Conservation (phyloP, 2,888 invertebrate species). For the Metopia argyrocephala region DNA sequence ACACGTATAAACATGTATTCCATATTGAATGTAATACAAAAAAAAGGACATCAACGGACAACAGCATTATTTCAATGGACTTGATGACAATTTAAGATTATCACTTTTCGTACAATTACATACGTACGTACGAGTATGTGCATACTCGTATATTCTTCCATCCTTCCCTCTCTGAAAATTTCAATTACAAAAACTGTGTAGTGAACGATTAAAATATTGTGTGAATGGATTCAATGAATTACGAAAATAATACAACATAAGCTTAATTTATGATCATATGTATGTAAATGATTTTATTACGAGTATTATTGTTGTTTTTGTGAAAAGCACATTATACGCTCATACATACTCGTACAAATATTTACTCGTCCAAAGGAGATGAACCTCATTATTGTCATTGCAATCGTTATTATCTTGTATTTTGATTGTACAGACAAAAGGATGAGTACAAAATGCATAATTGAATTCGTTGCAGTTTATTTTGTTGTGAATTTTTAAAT, state of each 20-base stretch:
- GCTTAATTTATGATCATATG: slow-evolving; percentile 57
- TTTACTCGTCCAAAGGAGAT: slow-evolving; percentile 1
- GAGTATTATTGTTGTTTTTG: slow-evolving; percentile 31
- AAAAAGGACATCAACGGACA: slow-evolving; percentile 21
- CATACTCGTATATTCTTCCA: no score
- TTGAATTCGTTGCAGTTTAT: slow-evolving; percentile 53
- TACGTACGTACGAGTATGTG: no score
- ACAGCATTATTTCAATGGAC: slow-evolving; percentile 42
- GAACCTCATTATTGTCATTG: slow-evolving; percentile 44
- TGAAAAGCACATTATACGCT: not conserved
- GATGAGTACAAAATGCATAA: slow-evolving; percentile 45
- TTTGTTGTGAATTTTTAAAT: not conserved
- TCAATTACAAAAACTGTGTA: slow-evolving; percentile 8
- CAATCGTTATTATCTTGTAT: slow-evolving; percentile 44
- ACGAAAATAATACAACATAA: slow-evolving; percentile 26
- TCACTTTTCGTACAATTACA: slow-evolving; percentile 20
- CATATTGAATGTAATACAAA: slow-evolving; percentile 3
- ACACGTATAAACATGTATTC: not conserved
- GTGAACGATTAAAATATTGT: slow-evolving; percentile 7
- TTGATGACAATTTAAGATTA: slow-evolving; percentile 56
- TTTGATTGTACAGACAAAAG: slow-evolving; percentile 50
- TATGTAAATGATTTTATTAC: slow-evolving; percentile 47
- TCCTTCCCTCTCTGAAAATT: slow-evolving; percentile 18
- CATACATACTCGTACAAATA: not conserved
- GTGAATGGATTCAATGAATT: slow-evolving; percentile 19